Evolutionary conservation across 2,797 vertebrate genomes (phyloP).

Genomic region (Parauchenoglanis punctatus): DNA sequence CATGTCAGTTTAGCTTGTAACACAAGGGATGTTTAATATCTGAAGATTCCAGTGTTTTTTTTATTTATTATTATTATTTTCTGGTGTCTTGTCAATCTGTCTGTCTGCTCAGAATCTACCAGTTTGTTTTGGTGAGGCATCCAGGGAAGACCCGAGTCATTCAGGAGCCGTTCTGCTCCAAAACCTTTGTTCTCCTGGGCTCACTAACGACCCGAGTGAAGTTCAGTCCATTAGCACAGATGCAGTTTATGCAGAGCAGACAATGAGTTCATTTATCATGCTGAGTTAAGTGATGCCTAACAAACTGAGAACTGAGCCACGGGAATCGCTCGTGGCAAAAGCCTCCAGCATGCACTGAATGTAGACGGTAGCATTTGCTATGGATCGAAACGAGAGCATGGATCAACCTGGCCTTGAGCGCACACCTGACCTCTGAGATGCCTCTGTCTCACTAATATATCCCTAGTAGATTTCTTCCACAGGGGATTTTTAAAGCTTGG

Average conservation of each 20-base stretch:
- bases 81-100: not conserved
- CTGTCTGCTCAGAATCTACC: not conserved
- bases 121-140: slow-evolving; percentile 25
- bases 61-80: not conserved
- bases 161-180: not conserved
- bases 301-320: slow-evolving; percentile 49
- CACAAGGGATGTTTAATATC: not conserved
- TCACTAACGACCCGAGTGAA: slow-evolving; percentile 26
- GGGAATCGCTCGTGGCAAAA: slow-evolving; percentile 34
- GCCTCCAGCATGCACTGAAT: slow-evolving; percentile 9
- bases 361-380: slow-evolving; percentile 8
- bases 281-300: slow-evolving; percentile 31
- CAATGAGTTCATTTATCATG: slow-evolving; percentile 50
- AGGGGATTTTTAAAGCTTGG: not conserved
- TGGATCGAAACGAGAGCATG: not conserved
- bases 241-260: slow-evolving; percentile 32
- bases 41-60: not conserved
- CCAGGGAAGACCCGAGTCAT: not conserved
- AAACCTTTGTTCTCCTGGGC: slow-evolving; percentile 28
- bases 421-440: not conserved
- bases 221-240: slow-evolving; percentile 39
- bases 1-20: not conserved
- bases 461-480: not conserved
- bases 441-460: not conserved
- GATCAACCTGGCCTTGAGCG: slow-evolving; percentile 20